Base-by-base conservation (phyloP, 2,888 invertebrate genomes). In the Cerastis leucographa region DNA sequence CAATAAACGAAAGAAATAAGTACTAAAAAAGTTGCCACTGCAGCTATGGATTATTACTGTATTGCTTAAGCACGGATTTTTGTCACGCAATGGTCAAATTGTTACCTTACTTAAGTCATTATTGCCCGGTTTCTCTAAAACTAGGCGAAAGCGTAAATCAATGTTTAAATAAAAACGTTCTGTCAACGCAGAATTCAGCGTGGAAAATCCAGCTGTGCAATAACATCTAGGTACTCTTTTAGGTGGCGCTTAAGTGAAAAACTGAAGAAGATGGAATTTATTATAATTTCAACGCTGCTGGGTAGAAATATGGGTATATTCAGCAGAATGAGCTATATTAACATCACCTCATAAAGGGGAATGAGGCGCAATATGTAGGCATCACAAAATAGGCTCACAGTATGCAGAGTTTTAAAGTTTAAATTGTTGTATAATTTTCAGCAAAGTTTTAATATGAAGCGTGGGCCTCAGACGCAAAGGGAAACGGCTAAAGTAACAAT, bases 341-440 rank as follows among this genome's bases (percentile, higher is more conserved):
- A 59, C 25, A 56, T 65, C 22, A 40, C 12, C n/a, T 29, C 46
- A 42, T 51, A 14, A 29, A 0, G 12, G 0, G 49, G 7, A 46
- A 68, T 54, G 29, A 67, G 11, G 22, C 12, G 54, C 14, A 46
- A 51, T 25, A 25, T 35, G 66, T 42, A 56, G 19, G 22, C 64
- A 61, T 49, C 29, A 35, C 7, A 19, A 49, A 69, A 80, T 61
- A 72, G 66, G 76, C 44, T 35, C 35, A 64, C 19, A 35, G 14
- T 61, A 61, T 66, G 35, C 40, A 40, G 42, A 69, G 56, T 62
- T 81, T 81, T 75, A 78, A 74, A 76, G 71, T 80, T 80, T 70
- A 78, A 85, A 85, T 87, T 79, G 42, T 74, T 76, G 70, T 73
- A 59, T 79, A 79, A 83, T 79, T 78, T 70, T 68, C 75, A 62